Percentiles rank a stretch among this genome's conserved stretches.
Evolutionary conservation across 2,888 invertebrate genomes (phyloP).

Genomic region (Apocheima hispidaria): DNA sequence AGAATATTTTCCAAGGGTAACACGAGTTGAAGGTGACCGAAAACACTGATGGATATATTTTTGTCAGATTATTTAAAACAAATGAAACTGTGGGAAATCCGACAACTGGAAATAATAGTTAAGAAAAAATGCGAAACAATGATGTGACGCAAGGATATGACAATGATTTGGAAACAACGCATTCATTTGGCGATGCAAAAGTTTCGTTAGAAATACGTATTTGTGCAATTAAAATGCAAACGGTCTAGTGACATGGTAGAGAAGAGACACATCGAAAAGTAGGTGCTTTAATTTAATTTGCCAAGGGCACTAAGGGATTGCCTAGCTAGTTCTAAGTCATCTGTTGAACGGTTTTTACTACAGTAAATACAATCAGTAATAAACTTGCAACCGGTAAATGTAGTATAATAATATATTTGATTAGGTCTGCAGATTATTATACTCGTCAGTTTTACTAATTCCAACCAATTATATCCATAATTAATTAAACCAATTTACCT

Average conservation of each 20-base stretch:
- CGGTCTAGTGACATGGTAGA: neutral
- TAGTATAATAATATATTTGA: no score
- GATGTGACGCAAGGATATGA: conserved; percentile 40
- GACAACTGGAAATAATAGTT: conserved; percentile 31
- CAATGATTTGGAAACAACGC: conserved; percentile 36
- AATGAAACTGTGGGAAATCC: conserved; percentile 35
- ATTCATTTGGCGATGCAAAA: conserved; percentile 33
- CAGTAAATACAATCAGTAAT: no score
- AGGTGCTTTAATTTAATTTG: neutral
- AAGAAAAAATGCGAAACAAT: conserved; percentile 33
- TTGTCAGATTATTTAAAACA: conserved; percentile 28
- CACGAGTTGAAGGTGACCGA: conserved; percentile 21
- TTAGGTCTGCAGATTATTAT: no score
- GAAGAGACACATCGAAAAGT: neutral
- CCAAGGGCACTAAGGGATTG: neutral
- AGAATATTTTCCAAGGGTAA: conserved; percentile 5
- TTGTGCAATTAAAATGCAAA: conserved; percentile 16
- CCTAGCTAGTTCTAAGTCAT: no score
- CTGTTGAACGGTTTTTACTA: no score
- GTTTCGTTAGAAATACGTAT: conserved; percentile 19
- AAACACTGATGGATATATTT: conserved; percentile 17
- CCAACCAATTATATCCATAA: neutral
- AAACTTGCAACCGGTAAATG: no score
- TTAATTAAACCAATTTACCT: neutral
- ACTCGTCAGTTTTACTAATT: neutral